Evolutionary conservation across 1,140 invertebrate genomes (phyloP).

Genomic region (Apolygus lucorum): DNA sequence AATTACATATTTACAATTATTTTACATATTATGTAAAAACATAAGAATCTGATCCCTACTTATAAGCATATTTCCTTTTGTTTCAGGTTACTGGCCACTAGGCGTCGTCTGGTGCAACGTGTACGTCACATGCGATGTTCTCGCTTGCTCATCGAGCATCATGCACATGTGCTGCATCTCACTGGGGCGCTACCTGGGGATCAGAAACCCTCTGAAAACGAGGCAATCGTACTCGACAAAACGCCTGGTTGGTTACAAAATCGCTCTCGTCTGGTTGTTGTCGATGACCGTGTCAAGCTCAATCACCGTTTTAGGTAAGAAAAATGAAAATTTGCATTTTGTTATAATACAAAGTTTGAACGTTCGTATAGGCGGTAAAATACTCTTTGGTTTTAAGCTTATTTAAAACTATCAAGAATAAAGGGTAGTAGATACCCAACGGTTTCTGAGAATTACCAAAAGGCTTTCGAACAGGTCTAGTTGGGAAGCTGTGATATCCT

Average conservation of each 20-base stretch:
- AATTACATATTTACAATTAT: too few species aligned
- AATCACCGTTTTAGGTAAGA: slow-evolving; percentile 74
- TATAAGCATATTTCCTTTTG: too few species aligned
- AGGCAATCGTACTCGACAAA: slow-evolving; percentile 62
- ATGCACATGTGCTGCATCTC: slow-evolving; percentile 97
- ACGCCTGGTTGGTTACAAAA: slow-evolving; percentile 68
- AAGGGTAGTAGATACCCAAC: too few species aligned
- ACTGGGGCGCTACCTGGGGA: slow-evolving; percentile 82
- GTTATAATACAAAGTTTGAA: neutral
- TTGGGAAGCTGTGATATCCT: too few species aligned
- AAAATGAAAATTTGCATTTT: too few species aligned
- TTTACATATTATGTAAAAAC: too few species aligned
- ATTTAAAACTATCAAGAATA: too few species aligned
- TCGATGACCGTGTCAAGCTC: slow-evolving; percentile 79
- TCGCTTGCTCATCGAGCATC: slow-evolving; percentile 87
- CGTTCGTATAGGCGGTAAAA: neutral
- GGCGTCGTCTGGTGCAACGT: slow-evolving; percentile 81
- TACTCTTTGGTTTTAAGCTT: too few species aligned
- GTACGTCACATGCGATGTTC: slow-evolving; percentile 89
- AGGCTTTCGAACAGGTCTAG: too few species aligned
- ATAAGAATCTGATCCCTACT: too few species aligned
- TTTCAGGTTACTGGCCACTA: slow-evolving; percentile 89
- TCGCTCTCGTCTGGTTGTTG: slow-evolving; percentile 74
- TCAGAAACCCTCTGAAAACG: slow-evolving; percentile 78
- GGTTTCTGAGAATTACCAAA: too few species aligned